Evolutionary conservation across 2,888 invertebrate species (phyloP), one percentile per base, ranked within the genome.

Genomic region (Venustoraphidia nigricollis): DNA sequence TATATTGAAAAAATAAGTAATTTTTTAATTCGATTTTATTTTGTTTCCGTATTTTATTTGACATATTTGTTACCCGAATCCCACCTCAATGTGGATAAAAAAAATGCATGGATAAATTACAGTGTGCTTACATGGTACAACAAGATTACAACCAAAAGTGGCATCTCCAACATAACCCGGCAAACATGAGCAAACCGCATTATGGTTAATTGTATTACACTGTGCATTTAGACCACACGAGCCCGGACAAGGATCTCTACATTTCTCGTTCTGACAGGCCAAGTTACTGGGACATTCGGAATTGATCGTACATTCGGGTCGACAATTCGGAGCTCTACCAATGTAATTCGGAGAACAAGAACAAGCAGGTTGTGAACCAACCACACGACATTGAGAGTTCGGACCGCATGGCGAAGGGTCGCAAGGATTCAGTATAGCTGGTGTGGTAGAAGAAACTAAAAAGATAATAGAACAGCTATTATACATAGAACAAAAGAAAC

Each of bases 131-230:
- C 27, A 27, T 27, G 27, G 27, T 27, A 27, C 27, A 27, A 27
- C 27, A 6, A 65, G 56, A 34, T 64, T 61, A 57, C 83, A 83
- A 49, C 73, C 69, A 47, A 66, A 62, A 44, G 76, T 69, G 35
- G 90, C 82, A 64, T 92, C 85, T 45, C 91, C 91, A 53, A 80
- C 79, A 61, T 80, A 90, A 52, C 89, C 89, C 63, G 83, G 81
- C 54, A 82, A 77, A 62, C 92, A 92, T 50, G 81, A 79, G 59
- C 90, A 90, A 46, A 86, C 74, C 10, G 88, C 79, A 58, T 76
- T 77, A 62, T 92, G 92, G 65, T 88, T 87, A 13, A 85, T 77
- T n/a, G 88, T 87, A 51, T 81, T 76, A 62, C 92, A 92, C 51
- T 83, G 69, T 11, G 91, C 88, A 60, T 86, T 81, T 48, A 74